Evolutionary conservation across 2,797 vertebrate species (phyloP).

Genomic region (Mus caroli): DNA sequence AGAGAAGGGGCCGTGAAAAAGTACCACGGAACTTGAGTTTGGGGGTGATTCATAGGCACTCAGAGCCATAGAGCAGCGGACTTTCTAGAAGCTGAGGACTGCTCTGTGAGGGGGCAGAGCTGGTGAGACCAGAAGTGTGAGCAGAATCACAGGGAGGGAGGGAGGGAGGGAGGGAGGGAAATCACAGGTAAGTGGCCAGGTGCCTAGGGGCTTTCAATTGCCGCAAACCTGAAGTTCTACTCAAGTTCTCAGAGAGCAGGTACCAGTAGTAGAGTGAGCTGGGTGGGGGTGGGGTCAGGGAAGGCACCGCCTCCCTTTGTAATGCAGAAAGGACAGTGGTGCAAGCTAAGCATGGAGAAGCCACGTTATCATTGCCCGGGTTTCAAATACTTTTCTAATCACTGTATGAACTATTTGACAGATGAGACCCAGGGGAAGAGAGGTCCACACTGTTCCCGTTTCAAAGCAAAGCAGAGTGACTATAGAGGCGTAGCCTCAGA

Average conservation of each 20-base stretch:
- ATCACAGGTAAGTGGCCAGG: background rate
- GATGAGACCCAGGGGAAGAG: background rate
- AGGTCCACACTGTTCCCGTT: background rate
- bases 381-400: background rate
- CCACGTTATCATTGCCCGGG: background rate
- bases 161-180: background rate
- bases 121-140: background rate
- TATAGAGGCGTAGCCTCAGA: background rate
- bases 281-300: background rate
- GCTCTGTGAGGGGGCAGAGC: background rate
- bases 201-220: background rate
- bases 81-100: background rate
- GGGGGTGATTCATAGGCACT: too few species aligned
- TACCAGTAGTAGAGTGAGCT: background rate
- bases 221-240: background rate
- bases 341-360: background rate
- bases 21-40: background rate
- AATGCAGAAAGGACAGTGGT: background rate
- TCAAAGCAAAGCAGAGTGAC: background rate
- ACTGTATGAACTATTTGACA: background rate
- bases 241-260: background rate
- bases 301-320: background rate
- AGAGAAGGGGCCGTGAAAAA: background rate
- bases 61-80: background rate
- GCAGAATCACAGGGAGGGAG: background rate